Evolutionary conservation across 2,113 vertebrate species (phyloP), one percentile per base, ranked within the genome.

Genomic region (Mustelus asterias): DNA sequence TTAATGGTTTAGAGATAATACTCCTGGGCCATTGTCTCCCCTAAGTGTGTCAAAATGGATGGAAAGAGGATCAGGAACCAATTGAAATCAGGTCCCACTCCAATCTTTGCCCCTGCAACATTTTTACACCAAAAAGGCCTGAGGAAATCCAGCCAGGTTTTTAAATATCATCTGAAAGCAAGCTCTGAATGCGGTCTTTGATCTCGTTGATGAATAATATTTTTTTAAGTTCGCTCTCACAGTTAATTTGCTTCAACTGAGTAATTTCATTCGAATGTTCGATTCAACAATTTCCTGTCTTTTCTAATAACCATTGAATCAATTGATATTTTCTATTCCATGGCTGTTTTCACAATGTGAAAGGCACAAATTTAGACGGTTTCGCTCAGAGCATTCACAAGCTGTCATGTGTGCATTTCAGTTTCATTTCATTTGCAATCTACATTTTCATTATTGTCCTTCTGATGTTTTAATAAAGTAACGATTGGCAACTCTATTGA

Each of bases 391-490:
- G 16, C 22, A 69, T 69, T 44, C 90, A 65, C 11, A 90, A 69
- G 11, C 33, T 94, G 16, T 94, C 18, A 69, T 41, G 92, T 41
- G 37, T 94, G 8, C n/a, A 70, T 41, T 9, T 44, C 67, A 67
- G 92, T 41, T 94, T 94, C 20, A 69, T 69, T 44, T 94, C 10
- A 94, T 94, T 94, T 69, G 33, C 65, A 69, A 94, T 69, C 65
- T 69, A 29, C 92, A 94, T 94, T 94, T 94, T 94, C 65, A 24
- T 94, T 69, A 94, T 70, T 94, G 63, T 67, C 60, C 48, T 65
- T 93, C 65, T 94, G 20, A 94, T 94, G 65, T 94, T 94, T 94
- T 94, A 94, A 44, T 94, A 26, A 94, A 94, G n/a, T 94, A 63
- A 94, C 37, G n/a, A 94, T 94, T 70, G 65, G 14, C 63, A 94